Base-by-base conservation (phyloP, 2,797 vertebrate genomes). In the Mormyrus hasselquistii region DNA sequence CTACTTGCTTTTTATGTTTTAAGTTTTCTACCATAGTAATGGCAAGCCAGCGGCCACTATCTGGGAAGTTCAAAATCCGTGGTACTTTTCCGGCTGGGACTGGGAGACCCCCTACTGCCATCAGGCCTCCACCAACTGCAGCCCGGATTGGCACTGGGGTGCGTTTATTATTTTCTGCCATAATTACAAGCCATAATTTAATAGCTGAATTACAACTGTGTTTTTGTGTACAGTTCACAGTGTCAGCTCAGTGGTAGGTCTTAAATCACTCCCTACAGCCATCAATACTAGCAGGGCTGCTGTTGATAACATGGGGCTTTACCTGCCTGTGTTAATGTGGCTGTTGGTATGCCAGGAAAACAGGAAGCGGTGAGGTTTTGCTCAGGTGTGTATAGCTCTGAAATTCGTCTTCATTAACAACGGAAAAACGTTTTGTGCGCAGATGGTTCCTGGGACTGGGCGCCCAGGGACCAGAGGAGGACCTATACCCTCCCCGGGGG, bases 401-500 rank as follows among this genome's bases (percentile, higher is more conserved):
- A 57, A 22, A 41, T 87, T 5, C 10, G 4, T 7, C 8, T n/a
- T 87, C 29, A 41, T 59, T 38, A 59, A 9, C 3, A 16, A 62
- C 1, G 0, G 6, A 53, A 69, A 41, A 49, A 9, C 22, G 89
- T 38, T 89, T 16, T 87, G 65, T 84, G 89, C 65, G 89, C 91
- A 99, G 98, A 95, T 98, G 93, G 94, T 96, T 88, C 97, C 97
- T 90, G 94, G 96, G 90, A 97, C 97, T 6, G 95, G 96, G 47
- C 96, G 97, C 91, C 96, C 97, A 0, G 92, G 95, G 55, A 96
- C 96, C 89, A 97, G 96, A 90, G 94, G 95, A 62, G 93, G 96
- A 73, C 90, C 95, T 19, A n/a, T 94, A 0, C 89, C 94, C 86
- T 91, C 93, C 5, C 95, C 96, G 12, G 97, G 97, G 50, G 95